These are phyloP conservation scores for Trichomalopsis sarcophagae DNA, from an alignment of 1,140 invertebrate genomes.

Conservation along the genomic window DNA sequence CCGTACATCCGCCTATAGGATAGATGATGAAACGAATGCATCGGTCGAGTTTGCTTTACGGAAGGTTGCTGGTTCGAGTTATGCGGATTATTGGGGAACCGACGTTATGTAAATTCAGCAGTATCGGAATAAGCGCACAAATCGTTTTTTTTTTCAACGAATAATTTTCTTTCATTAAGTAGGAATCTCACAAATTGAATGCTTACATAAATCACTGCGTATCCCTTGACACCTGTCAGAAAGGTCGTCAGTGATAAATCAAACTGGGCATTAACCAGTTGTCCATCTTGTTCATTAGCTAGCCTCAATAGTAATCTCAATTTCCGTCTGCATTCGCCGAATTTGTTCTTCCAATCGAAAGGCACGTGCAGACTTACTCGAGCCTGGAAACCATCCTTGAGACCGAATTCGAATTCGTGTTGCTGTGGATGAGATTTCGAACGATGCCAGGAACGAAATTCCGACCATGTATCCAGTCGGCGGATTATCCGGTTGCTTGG, in stretches of 20 bases:
- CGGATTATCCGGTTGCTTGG: slow-evolving; percentile 7
- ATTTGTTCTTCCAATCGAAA: not conserved
- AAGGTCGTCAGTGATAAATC: slow-evolving; percentile 17
- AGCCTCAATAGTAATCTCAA: not conserved
- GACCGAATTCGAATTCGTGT: not conserved
- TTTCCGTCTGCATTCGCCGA: not conserved
- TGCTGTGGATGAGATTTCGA: not conserved
- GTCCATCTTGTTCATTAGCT: not conserved
- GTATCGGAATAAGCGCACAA: too few species aligned
- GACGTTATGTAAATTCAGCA: too few species aligned
- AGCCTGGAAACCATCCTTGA: not conserved
- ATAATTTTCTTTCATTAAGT: not conserved
- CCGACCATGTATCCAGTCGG: not conserved
- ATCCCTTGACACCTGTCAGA: not conserved
- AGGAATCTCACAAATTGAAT: not conserved
- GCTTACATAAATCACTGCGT: slow-evolving; percentile 33
- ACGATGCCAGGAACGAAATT: not conserved
- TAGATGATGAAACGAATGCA: too few species aligned
- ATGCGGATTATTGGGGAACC: too few species aligned
- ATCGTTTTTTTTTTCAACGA: too few species aligned
- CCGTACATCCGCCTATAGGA: slow-evolving; percentile 44
- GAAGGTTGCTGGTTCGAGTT: too few species aligned
- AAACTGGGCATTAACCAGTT: slow-evolving; percentile 1
- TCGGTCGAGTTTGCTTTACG: too few species aligned
- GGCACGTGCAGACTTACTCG: slow-evolving; percentile 3